Evolutionary conservation across 2,888 invertebrate species (phyloP).

Genomic region (Yponomeuta malinellus): DNA sequence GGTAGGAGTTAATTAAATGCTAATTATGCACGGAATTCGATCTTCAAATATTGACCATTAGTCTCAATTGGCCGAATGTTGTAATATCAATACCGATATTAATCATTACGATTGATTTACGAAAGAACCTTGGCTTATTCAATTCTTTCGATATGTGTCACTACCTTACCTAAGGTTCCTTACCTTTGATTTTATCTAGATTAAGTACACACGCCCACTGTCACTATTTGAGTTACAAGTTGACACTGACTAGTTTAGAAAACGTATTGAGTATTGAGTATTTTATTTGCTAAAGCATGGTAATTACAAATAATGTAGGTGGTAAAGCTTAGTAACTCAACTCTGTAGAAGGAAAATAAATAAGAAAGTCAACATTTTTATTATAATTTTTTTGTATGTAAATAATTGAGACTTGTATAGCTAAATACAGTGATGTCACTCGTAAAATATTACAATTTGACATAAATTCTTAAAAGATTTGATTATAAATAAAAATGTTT

Average conservation of each 20-base stretch:
- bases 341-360: too few relatives aligned
- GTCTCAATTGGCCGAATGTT: background rate
- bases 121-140: background rate
- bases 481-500: background rate
- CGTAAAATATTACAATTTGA: too few relatives aligned
- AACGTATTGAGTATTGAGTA: background rate
- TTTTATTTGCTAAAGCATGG: background rate
- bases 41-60: constrained; percentile 11
- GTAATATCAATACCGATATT: constrained; percentile 8
- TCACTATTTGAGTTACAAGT: background rate
- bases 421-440: too few relatives aligned
- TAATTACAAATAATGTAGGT: too few relatives aligned
- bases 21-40: constrained; percentile 14
- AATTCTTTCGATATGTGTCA: background rate
- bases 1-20: background rate
- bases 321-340: background rate
- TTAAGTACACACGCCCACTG: background rate
- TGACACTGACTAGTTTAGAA: background rate
- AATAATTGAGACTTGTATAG: too few relatives aligned
- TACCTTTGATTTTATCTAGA: background rate
- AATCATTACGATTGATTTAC: constrained; percentile 5
- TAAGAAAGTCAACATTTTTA: too few relatives aligned
- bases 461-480: background rate
- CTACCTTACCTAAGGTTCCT: background rate
- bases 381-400: too few relatives aligned